Percentiles rank a stretch among this genome's conserved stretches.
phyloP scores from a whole-genome alignment of 2,113 vertebrate genomes.

The Monopterus albus region DNA sequence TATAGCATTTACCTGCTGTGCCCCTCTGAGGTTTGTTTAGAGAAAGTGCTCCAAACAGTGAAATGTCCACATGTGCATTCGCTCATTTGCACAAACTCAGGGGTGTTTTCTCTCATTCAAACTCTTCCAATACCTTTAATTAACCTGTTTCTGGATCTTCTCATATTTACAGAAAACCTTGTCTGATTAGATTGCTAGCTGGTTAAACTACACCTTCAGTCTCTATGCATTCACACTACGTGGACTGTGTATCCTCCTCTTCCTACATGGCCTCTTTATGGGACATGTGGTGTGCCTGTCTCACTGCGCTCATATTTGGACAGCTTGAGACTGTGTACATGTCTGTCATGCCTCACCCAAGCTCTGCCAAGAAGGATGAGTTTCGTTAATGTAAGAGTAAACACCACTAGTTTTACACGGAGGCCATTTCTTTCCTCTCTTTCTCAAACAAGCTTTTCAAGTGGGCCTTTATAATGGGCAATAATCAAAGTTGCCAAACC shows the following conservation, averaged over 20 bases:
- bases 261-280: conserved; percentile 69
- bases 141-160: conserved; percentile 6
- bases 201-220: conserved; percentile 15
- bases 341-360: conserved; percentile 79
- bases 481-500: neutral
- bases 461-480: conserved; percentile 1
- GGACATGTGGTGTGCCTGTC: conserved; percentile 71
- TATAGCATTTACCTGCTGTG: conserved; percentile 84
- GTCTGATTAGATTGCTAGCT: conserved; percentile 32
- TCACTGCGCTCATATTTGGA: conserved; percentile 77
- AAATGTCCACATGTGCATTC: conserved; percentile 69
- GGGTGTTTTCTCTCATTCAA: conserved; percentile 18
- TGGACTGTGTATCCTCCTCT: conserved; percentile 40
- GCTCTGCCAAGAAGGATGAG: conserved; percentile 78
- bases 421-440: conserved; percentile 50
- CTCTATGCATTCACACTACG: conserved; percentile 52
- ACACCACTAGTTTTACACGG: conserved; percentile 56
- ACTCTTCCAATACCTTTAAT: conserved; percentile 31
- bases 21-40: conserved; percentile 78
- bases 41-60: conserved; percentile 77
- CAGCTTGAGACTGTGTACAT: conserved; percentile 83
- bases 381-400: conserved; percentile 73
- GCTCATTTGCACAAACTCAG: conserved; percentile 49
- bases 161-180: conserved; percentile 14
- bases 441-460: conserved; percentile 40